Percentiles rank a stretch among this genome's conserved stretches.
Evolutionary conservation across 1,140 invertebrate species (phyloP).

Genomic region (Paraescarpia echinospica): DNA sequence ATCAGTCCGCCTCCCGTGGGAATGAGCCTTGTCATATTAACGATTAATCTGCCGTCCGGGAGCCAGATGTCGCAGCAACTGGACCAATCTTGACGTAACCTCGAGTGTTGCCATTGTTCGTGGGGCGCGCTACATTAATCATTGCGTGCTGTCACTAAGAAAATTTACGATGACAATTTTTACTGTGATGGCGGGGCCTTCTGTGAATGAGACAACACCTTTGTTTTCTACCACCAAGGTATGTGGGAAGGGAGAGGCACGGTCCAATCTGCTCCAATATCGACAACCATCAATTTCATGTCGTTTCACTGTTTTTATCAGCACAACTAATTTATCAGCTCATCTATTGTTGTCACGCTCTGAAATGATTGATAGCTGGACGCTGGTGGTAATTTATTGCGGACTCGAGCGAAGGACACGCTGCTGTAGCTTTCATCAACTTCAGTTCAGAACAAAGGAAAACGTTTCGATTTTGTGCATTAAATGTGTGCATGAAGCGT

Average conservation of each 20-base stretch:
- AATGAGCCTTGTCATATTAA: slow-evolving; percentile 6
- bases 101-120: neutral
- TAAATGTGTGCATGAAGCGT: neutral
- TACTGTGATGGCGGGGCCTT: neutral
- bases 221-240: neutral
- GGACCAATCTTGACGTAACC: neutral
- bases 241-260: neutral
- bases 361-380: neutral
- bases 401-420: neutral
- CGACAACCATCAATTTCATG: neutral
- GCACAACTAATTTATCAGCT: neutral
- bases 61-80: neutral
- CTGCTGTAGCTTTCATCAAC: neutral
- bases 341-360: neutral
- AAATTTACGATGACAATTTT: neutral
- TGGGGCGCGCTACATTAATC: neutral
- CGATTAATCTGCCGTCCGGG: neutral
- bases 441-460: neutral
- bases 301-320: neutral
- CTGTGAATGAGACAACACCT: neutral
- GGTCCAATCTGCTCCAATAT: neutral
- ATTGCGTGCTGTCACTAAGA: neutral
- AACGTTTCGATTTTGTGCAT: neutral
- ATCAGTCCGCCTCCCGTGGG: neutral
- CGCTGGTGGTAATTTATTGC: neutral